Base-by-base conservation (phyloP, 2,888 invertebrate species). In the Melieria picta region DNA sequence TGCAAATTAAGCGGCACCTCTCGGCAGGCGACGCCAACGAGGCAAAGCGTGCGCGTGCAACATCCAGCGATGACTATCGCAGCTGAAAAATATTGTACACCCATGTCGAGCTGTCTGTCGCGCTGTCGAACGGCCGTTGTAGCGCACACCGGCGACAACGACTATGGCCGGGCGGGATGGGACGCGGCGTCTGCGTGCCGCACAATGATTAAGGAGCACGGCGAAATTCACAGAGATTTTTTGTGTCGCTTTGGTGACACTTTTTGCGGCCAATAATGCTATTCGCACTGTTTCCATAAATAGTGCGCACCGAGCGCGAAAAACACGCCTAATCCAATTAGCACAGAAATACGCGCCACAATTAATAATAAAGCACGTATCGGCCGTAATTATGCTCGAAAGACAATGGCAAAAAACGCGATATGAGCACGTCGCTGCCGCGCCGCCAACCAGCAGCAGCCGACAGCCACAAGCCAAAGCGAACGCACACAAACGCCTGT, bases 1-100 rank as follows among this genome's bases (percentile, higher is more conserved):
- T 74, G 74, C 75, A 77, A 77, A 77, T 77, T 77, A 77, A 75
- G 75, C 75, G 77, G 77, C 77, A 77, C 77, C 75, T 77, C 77
- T 71, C 69, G 62, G 56, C 67, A 67, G 42, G 60, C 60, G 60
- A 60, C 62, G 63, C 55, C 61, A 69, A 62, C 56, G 55, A 67
- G 50, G 60, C 43, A 67, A 45, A 52, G 50, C 56, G 48, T 63
- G 55, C 57, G 56, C 62, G 52, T 52, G 13, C 7, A 52, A 52
- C 52, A 43, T 56, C 47, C 63, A 62, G 47, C 46, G 63, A 69
- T 69, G 69, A n/a, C 62, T 63, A 69, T 69, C 69, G 46, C 45
- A n/a, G 4, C 43, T 16, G 5, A 13, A 55, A 61, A 69, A 55
- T 62, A 62, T 62, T 55, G 62, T 62, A 69, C 69, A 63, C 62